Base-by-base conservation (phyloP, 2,113 vertebrate species). In the Uria lomvia region DNA sequence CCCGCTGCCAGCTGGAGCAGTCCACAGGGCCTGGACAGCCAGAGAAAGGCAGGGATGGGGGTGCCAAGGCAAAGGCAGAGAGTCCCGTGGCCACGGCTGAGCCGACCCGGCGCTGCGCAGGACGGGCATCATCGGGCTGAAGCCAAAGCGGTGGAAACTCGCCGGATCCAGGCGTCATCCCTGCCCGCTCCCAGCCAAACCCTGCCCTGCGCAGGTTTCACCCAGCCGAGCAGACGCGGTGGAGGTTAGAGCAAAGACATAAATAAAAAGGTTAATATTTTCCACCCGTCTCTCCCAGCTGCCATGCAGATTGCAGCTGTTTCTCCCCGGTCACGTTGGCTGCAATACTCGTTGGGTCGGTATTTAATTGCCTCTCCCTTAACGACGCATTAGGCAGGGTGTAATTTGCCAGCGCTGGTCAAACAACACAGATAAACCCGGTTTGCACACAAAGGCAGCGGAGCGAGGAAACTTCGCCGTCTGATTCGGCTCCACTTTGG, bases 301-400 rank as follows among this genome's bases (percentile, higher is more conserved):
- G 93, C 96, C 74, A 11, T 9, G 87, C 92, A 88, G 85, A 73
- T 83, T 88, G 94, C 93, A 92, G 93, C 95, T 96, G 90, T 86
- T 92, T 80, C 92, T 92, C 93, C 71, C 79, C 75, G 70, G 92
- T 70, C 88, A 70, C 21, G 50, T 15, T 47, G 96, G 74, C 94
- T 13, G 15, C 88, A 77, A 12, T 86, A 93, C 95, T 90, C 21
- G 90, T 95, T 20, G 88, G 95, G 94, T 92, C 15, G 88, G 95
- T 97, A 63, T 92, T 95, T 96, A 96, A 97, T 94, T 96, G 95
- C 96, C 94, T 95, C 90, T 95, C 93, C 96, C 88, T 96, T 96
- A 90, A 95, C 88, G 29, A 93, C 77, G 30, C 92, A 47, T 45
- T 32, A 75, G 80, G 71, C 95, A 94, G 92, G 94, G 42, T 90